A percentile compares a stretch with the other conserved stretches of the same genome.
phyloP scores from a whole-genome alignment of 2,113 vertebrate genomes.

The Bubo bubo region DNA sequence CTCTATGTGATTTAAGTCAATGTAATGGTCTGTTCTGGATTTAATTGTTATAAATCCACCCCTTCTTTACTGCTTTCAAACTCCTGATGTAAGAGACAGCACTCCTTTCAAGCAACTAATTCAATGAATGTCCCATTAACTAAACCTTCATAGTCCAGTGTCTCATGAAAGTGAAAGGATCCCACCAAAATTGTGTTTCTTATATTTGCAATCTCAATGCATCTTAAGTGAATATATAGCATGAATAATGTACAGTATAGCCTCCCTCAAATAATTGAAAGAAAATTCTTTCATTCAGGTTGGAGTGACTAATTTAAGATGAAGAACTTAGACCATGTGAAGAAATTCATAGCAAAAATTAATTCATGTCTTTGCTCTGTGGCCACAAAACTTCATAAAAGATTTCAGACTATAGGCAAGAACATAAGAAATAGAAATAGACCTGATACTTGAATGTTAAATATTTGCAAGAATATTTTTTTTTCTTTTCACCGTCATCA shows the following conservation, averaged over 20 bases:
- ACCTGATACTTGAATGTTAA: not conserved
- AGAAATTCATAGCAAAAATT: not conserved
- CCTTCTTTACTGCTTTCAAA: not conserved
- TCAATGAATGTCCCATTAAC: not conserved
- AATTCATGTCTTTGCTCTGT: not conserved
- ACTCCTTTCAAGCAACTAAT: not conserved
- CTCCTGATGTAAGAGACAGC: not conserved
- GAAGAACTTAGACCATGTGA: not conserved
- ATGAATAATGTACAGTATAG: not conserved
- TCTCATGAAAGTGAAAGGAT: not conserved
- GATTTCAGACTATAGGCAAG: not conserved
- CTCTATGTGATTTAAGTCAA: not conserved
- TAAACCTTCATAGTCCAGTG: not conserved
- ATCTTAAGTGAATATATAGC: not conserved
- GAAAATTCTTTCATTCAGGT: not conserved
- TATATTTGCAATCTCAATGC: not conserved
- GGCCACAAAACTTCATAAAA: not conserved
- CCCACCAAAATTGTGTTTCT: not conserved
- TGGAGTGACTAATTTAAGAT: not conserved
- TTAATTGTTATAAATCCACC: not conserved
- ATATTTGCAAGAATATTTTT: not conserved
- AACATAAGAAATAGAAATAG: not conserved
- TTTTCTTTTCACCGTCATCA: not conserved
- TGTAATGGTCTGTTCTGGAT: not conserved
- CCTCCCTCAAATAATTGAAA: not conserved